phyloP scores from a whole-genome alignment of 2,113 vertebrate species.

The Lipotes vexillifer region DNA sequence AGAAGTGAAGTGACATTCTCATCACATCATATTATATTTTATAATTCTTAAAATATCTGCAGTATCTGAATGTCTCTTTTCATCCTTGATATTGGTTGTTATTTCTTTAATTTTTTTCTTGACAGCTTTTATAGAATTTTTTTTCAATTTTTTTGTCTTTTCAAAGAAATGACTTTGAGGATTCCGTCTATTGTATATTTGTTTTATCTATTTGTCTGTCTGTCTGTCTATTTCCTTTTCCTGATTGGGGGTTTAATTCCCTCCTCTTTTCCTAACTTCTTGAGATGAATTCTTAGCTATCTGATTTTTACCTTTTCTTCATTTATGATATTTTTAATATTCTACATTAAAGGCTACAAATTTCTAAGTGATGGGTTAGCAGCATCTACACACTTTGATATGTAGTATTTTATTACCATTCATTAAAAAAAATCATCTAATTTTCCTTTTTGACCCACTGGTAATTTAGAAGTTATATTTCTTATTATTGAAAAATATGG shows the following conservation, averaged over 20 bases:
- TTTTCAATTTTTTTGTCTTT: not conserved
- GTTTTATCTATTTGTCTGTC: not conserved
- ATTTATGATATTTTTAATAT: constrained; percentile 1
- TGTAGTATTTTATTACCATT: not conserved
- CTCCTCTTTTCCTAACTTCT: not conserved
- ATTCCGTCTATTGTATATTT: not conserved
- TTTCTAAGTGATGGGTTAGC: not conserved
- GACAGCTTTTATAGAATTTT: not conserved
- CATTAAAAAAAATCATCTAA: not conserved
- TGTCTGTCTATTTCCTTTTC: not conserved
- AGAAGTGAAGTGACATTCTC: not conserved
- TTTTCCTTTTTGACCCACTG: not conserved
- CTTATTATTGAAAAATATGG: not conserved
- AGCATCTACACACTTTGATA: not conserved
- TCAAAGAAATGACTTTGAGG: not conserved
- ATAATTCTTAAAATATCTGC: not conserved
- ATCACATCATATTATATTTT: not conserved
- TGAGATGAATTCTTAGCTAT: not conserved
- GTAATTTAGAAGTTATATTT: constrained; percentile 6
- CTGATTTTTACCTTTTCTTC: not conserved
- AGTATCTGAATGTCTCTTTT: not conserved
- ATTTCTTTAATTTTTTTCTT: not conserved
- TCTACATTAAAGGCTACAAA: not conserved
- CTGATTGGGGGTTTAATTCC: not conserved
- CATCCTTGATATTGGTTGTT: not conserved